Conservation (phyloP, 2,797 vertebrate genomes). For the Ptychobarbus kaznakovi region DNA sequence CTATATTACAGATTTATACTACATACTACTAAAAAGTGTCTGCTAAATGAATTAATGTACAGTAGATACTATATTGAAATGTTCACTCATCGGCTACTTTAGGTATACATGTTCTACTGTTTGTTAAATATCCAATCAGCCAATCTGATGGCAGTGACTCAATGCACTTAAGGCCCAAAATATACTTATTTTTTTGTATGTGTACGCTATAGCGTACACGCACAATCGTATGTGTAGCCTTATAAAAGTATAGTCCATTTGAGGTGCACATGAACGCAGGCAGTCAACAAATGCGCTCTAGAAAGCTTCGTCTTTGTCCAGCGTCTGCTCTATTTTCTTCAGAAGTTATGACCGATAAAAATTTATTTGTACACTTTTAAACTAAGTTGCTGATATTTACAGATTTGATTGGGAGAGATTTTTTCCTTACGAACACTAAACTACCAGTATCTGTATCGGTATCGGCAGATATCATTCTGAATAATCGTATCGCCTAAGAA, state of each 20-base stretch:
- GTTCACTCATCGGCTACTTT: not conserved
- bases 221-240: not conserved
- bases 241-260: not conserved
- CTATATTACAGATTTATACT: not conserved
- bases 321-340: not conserved
- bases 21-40: not conserved
- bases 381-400: not conserved
- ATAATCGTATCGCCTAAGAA: not conserved
- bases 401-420: not conserved
- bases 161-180: not conserved
- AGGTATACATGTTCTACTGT: not conserved
- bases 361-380: too few species aligned
- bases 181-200: not conserved
- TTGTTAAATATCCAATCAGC: not conserved
- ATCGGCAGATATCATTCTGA: not conserved
- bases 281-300: not conserved
- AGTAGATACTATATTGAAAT: not conserved
- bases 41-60: not conserved
- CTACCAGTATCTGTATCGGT: not conserved
- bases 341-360: not conserved
- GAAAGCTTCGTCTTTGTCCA: not conserved
- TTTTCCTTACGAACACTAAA: not conserved
- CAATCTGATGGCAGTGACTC: not conserved
- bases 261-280: not conserved
- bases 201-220: not conserved